These are phyloP conservation scores for Halocynthia aurantium DNA, from an alignment of 23 tunicate species.

Conservation along the genomic window DNA sequence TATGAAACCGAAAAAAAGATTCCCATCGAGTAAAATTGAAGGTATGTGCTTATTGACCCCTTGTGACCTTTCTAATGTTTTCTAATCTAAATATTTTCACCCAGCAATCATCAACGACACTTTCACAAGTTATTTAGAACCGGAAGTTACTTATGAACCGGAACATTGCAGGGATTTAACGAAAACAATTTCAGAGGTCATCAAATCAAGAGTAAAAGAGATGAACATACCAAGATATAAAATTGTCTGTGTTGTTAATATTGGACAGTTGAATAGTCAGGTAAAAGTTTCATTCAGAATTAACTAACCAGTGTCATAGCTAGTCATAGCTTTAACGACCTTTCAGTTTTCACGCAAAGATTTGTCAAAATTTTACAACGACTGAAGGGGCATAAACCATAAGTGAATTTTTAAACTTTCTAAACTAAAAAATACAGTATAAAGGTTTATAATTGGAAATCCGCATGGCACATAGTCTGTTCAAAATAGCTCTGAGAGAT, in stretches of 20 bases:
- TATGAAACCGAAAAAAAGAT: constrained; percentile 47
- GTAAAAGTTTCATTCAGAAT: too few relatives aligned
- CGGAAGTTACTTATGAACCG: constrained; percentile 37
- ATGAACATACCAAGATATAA: constrained; percentile 68
- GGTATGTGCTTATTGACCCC: background rate
- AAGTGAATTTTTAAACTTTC: too few relatives aligned
- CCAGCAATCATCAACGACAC: constrained; percentile 20
- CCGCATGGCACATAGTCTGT: too few relatives aligned
- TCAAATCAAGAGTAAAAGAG: constrained; percentile 61
- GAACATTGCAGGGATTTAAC: constrained; percentile 59
- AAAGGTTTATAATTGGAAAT: too few relatives aligned
- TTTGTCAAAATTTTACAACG: too few relatives aligned
- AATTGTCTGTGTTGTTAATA: constrained; percentile 72
- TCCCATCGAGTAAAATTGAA: constrained; percentile 47
- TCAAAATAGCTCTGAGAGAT: too few relatives aligned
- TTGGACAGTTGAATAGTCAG: constrained; percentile 80
- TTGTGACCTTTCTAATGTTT: background rate
- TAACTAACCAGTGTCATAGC: too few relatives aligned
- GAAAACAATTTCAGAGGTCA: constrained; percentile 68
- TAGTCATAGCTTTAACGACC: too few relatives aligned
- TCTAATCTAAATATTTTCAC: too few relatives aligned
- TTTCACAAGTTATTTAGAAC: constrained; percentile 9
- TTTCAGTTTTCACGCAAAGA: too few relatives aligned
- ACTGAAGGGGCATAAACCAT: too few relatives aligned
- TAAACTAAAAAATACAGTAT: too few relatives aligned